phyloP scores from a whole-genome alignment of 2,113 vertebrate species.

The Oncorhynchus tshawytscha region DNA sequence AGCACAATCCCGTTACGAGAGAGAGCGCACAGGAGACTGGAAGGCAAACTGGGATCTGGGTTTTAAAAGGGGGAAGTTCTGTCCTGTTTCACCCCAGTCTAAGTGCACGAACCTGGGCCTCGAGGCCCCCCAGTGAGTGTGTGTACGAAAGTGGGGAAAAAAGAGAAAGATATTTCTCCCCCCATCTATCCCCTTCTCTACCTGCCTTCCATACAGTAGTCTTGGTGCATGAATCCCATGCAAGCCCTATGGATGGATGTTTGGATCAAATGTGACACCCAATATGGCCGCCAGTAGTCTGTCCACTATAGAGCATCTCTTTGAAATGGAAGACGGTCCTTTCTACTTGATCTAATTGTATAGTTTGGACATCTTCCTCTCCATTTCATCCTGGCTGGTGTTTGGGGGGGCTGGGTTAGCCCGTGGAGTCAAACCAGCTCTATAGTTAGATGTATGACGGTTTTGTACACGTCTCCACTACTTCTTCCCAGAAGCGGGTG shows the following conservation, averaged over 20 bases:
- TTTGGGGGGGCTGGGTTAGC: too few species aligned
- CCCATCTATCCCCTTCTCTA: constrained; percentile 25
- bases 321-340: background rate
- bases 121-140: background rate
- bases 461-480: constrained; percentile 24
- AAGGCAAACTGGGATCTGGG: constrained; percentile 45
- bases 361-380: background rate
- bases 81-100: constrained; percentile 16
- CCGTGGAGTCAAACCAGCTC: background rate
- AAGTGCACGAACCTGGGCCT: constrained; percentile 20
- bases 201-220: background rate
- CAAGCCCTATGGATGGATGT: constrained; percentile 34
- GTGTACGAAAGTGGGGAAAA: constrained; percentile 25
- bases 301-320: background rate
- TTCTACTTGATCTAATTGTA: background rate
- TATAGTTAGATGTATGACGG: too few species aligned
- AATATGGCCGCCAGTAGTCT: constrained; percentile 5
- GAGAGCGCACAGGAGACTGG: constrained; percentile 35
- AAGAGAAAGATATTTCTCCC: constrained; percentile 35
- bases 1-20: background rate
- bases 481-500: constrained; percentile 79
- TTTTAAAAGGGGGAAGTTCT: constrained; percentile 47
- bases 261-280: constrained; percentile 22
- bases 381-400: background rate
- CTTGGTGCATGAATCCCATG: constrained; percentile 36